These are phyloP conservation scores for Triops cancriformis DNA, from an alignment of 1,140 invertebrate genomes.

Conservation along the genomic window DNA sequence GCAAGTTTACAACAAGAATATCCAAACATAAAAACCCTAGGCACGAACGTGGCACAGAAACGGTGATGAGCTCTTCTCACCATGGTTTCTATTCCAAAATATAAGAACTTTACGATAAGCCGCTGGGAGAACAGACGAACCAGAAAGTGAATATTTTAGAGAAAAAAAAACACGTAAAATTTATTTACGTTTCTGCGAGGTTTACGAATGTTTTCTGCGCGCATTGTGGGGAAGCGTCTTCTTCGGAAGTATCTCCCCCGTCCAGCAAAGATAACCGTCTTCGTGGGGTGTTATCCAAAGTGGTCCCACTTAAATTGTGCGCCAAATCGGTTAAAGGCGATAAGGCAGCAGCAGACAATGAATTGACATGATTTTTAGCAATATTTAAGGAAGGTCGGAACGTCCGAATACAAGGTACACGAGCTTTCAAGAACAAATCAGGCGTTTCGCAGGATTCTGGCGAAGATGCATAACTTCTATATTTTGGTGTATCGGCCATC, in stretches of 20 bases:
- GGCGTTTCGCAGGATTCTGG: background rate
- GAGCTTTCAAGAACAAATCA: background rate
- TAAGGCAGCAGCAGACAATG: background rate
- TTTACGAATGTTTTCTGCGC: background rate
- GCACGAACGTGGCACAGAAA: too few relatives aligned
- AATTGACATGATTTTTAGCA: background rate
- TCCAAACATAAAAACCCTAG: too few relatives aligned
- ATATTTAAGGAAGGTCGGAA: background rate
- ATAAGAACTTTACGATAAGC: too few relatives aligned
- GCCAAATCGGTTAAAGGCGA: constrained; percentile 22
- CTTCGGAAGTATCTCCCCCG: background rate
- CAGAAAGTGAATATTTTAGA: background rate
- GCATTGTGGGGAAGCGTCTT: background rate
- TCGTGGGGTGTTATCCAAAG: constrained; percentile 15
- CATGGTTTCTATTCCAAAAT: too few relatives aligned
- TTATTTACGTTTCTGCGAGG: background rate
- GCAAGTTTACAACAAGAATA: too few relatives aligned
- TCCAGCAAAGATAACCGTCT: background rate
- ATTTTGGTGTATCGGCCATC: background rate
- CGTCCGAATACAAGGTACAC: background rate
- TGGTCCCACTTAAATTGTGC: constrained; percentile 21
- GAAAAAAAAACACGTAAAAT: background rate
- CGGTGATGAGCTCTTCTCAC: too few relatives aligned
- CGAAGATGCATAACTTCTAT: background rate
- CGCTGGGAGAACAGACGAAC: too few relatives aligned